Evolutionary conservation across 2,797 vertebrate species (phyloP), one percentile per base, ranked within the genome.

Genomic region (Cossypha heuglini): DNA sequence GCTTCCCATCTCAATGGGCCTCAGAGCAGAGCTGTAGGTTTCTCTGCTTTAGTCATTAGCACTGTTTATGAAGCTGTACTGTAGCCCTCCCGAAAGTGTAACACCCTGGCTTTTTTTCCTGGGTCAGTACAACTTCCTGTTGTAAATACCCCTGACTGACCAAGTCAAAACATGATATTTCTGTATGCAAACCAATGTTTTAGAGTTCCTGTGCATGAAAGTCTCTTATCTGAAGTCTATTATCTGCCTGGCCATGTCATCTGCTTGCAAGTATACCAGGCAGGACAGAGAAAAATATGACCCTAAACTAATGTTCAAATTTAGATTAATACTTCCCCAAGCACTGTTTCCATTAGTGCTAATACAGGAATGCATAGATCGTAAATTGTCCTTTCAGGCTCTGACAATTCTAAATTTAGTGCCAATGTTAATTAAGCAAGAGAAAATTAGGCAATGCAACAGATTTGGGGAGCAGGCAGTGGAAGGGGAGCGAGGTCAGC

Each of bases 331-430:
- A 91, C 88, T 94, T 95, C 85, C 79, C 72, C 82, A 80, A 96
- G 91, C 58, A 57, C 73, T 86, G 67, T 88, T 94, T 93, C 94
- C 85, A 96, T 96, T 94, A 96, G 79, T 78, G 55, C 59, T 96
- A 94, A 93, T 94, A 94, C 51, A 94, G 79, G 89, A 94, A 86
- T 73, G 90, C 89, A 88, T 59, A 91, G 87, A 94, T 85, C 7
- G 0, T 93, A 90, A 96, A 94, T 94, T 95, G 86, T 93, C 89
- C 68, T 94, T 93, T 92, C 82, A 93, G 78, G 43, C 77, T 93
- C 68, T 88, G 89, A 93, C 85, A 94, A 86, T 78, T 91, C 94
- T 94, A 95, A 96, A 95, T 96, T 96, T 95, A 95, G 95, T 88
- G 73, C 43, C 79, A 71, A 8, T 91, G 82, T 78, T 94, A 96